phyloP scores from a whole-genome alignment of 2,113 vertebrate species.

The Cephalopterus ornatus region DNA sequence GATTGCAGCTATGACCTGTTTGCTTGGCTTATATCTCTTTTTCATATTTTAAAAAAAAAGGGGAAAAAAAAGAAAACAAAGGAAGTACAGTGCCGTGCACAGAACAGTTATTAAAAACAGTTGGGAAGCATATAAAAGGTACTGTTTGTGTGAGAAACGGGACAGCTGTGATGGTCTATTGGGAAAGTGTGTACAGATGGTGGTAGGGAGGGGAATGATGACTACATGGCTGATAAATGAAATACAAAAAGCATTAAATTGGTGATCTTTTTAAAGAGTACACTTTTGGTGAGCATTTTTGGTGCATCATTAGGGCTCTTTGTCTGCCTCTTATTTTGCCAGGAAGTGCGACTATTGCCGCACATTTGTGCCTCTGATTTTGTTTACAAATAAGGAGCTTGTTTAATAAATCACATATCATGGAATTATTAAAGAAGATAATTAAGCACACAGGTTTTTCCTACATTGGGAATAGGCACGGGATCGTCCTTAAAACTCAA shows the following conservation, averaged over 20 bases:
- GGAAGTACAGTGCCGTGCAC: constrained; percentile 55
- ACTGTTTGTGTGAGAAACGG: constrained; percentile 75
- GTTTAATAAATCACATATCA: constrained; percentile 61
- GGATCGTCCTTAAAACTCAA: constrained; percentile 63
- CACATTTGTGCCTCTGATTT: constrained; percentile 55
- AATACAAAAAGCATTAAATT: constrained; percentile 66
- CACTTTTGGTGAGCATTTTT: constrained; percentile 52
- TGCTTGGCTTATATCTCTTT: constrained; percentile 61
- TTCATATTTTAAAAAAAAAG: neutral
- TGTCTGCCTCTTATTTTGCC: constrained; percentile 50
- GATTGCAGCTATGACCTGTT: constrained; percentile 37
- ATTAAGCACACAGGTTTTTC: constrained; percentile 50
- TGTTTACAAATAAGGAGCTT: constrained; percentile 65
- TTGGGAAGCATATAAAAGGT: constrained; percentile 73
- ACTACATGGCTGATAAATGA: constrained; percentile 68
- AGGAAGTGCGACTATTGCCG: constrained; percentile 39
- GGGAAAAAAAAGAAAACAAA: constrained; percentile 41
- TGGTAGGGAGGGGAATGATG: constrained; percentile 67
- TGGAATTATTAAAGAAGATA: constrained; percentile 68
- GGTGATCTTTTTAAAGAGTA: constrained; percentile 60
- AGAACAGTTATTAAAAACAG: constrained; percentile 74
- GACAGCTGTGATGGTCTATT: constrained; percentile 81
- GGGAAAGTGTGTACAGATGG: constrained; percentile 81
- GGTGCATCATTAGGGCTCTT: constrained; percentile 48
- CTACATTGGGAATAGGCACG: constrained; percentile 40